Base-by-base conservation (phyloP, 2,113 vertebrate species). In the Gymnobelideus leadbeateri region DNA sequence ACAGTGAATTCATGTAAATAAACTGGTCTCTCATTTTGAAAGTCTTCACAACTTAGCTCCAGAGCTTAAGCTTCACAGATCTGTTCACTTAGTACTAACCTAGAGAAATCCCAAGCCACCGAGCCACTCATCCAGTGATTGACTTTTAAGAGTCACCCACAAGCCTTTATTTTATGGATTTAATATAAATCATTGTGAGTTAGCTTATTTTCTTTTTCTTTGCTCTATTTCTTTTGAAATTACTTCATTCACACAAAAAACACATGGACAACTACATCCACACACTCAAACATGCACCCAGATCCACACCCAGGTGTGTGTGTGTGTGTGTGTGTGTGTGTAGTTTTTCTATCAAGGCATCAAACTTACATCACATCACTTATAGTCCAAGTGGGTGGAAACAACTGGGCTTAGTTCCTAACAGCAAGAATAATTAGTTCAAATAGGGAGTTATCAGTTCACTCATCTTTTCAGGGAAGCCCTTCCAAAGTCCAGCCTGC, bases 1-100 rank as follows among this genome's bases (percentile, higher is more conserved):
- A 28, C 77, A 2, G 68, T 50, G 26, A 77, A 94, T 91, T 97
- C 96, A 89, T 43, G 91, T 94, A 91, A 95, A 96, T 49, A 61
- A n/a, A 94, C 51, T 49, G 55, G 51, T 43, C 89, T 91, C 37
- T 92, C 57, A 61, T 52, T 92, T 47, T 1, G 43, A 51, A 19
- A 8, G 19, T 92, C 54, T 68, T 19, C 25, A 16, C 0, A 84
- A 8, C 57, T 14, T 91, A 93, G 51, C 7, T 8, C 43, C 54
- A 89, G 89, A 89, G 91, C 55, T 92, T 51, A 47, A 90, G 8
- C 84, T 93, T 91, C 47, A 89, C 92, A n/a, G 49, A 54, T 93
- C 91, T 90, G 3, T 91, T 91, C 37, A 21, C 31, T 89, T 47
- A 95, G 89, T 21, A 47, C 26, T n/a, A 93, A 43, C 91, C 96